phyloP scores from a whole-genome alignment of 2,797 vertebrate species.

The Enoplosus armatus region DNA sequence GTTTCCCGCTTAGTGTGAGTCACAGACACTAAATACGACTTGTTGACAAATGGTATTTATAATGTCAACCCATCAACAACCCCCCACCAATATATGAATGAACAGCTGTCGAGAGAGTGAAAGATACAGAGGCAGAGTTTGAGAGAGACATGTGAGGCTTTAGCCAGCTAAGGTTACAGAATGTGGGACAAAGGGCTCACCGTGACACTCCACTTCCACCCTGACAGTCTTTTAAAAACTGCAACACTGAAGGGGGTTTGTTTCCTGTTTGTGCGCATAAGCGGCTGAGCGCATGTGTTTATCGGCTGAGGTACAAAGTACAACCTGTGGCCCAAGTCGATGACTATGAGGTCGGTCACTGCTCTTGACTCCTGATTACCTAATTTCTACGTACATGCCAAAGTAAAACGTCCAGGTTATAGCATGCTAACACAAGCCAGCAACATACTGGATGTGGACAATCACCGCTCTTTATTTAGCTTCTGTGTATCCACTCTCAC shows the following conservation, averaged over 20 bases:
- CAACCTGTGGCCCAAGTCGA: conserved; percentile 10
- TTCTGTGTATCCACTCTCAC: conserved; percentile 33
- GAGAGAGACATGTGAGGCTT: conserved; percentile 55
- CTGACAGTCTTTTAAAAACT: conserved; percentile 16
- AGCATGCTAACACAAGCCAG: conserved; percentile 42
- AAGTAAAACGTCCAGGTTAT: conserved; percentile 62
- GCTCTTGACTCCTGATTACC: conserved; percentile 31
- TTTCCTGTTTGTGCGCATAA: conserved; percentile 32
- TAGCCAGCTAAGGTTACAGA: conserved; percentile 70
- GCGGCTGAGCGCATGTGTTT: conserved; percentile 8
- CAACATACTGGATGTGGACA: conserved; percentile 43
- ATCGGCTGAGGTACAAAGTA: conserved; percentile 19
- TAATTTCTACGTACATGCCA: conserved; percentile 46
- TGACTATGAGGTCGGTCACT: conserved; percentile 32
- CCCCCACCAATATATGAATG: conserved; percentile 69
- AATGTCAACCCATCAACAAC: conserved; percentile 73
- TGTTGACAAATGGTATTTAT: conserved; percentile 85
- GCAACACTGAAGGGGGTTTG: not conserved
- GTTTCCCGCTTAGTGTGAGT: conserved; percentile 56
- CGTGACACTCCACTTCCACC: conserved; percentile 33
- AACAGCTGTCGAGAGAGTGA: conserved; percentile 78
- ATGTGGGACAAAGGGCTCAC: conserved; percentile 74
- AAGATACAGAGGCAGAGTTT: conserved; percentile 54
- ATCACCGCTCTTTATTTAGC: conserved; percentile 74
- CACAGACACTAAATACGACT: conserved; percentile 80